phyloP scores from a whole-genome alignment of 2,113 vertebrate genomes.

The Ariopsis seemanni region DNA sequence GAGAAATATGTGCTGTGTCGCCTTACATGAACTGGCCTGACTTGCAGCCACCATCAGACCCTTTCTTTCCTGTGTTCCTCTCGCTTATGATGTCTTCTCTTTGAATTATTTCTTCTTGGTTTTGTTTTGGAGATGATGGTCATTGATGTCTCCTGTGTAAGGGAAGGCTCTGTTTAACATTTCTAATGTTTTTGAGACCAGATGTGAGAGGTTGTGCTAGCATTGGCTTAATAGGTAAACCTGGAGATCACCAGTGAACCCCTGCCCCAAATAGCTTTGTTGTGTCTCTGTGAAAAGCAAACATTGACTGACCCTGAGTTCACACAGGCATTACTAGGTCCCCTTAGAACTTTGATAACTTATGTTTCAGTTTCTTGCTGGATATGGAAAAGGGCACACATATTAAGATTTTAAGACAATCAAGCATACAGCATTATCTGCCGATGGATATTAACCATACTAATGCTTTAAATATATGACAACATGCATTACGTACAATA shows the following conservation, averaged over 20 bases:
- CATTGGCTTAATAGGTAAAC: background rate
- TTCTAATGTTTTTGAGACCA: background rate
- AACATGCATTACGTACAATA: background rate
- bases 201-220: background rate
- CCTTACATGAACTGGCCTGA: slow-evolving; percentile 21
- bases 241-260: background rate
- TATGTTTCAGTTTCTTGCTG: background rate
- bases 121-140: background rate
- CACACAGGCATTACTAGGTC: too few relatives aligned
- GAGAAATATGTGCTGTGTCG: slow-evolving; percentile 27
- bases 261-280: background rate
- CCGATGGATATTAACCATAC: background rate
- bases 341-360: too few relatives aligned
- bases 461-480: background rate
- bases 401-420: background rate
- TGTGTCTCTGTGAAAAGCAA: background rate
- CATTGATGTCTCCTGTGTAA: background rate
- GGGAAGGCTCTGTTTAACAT: background rate
- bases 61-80: background rate
- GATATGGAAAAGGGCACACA: background rate
- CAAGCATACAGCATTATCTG: background rate
- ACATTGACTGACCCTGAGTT: background rate
- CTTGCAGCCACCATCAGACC: background rate
- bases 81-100: background rate
- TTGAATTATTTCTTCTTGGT: background rate